Conservation (phyloP, 2,797 vertebrate species). For the Dallia pectoralis region DNA sequence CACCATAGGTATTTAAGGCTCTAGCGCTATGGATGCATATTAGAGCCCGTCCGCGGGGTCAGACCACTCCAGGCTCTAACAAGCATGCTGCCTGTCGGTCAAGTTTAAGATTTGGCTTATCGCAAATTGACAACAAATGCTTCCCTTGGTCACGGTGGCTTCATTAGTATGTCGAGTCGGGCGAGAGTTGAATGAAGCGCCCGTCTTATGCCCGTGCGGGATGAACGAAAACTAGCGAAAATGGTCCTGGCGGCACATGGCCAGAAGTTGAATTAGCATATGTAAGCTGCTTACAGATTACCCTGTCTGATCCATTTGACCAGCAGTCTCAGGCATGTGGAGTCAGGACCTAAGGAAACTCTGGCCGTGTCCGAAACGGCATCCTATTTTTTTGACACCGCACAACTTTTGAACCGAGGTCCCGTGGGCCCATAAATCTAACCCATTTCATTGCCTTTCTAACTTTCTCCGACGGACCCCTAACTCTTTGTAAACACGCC, state of each 20-base stretch:
- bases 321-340: conserved; percentile 3
- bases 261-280: background rate
- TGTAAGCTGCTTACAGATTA: conserved; percentile 1
- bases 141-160: background rate
- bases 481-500: conserved; percentile 3
- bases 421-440: background rate
- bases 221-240: background rate
- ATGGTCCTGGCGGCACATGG: background rate
- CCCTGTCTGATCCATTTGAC: background rate
- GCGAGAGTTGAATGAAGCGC: background rate
- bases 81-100: background rate
- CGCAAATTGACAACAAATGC: background rate
- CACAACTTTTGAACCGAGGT: background rate
- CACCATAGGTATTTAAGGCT: background rate
- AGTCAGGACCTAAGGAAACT: background rate
- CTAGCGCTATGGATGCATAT: background rate
- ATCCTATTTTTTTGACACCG: background rate
- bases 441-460: background rate
- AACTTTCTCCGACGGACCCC: background rate
- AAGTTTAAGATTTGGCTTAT: background rate
- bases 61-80: background rate
- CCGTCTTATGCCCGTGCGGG: background rate
- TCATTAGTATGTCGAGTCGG: background rate
- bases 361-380: background rate
- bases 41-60: background rate